Evolutionary conservation across 2,888 invertebrate genomes (phyloP), one percentile per base, ranked within the genome.

Genomic region (Oxyscelio sp.): DNA sequence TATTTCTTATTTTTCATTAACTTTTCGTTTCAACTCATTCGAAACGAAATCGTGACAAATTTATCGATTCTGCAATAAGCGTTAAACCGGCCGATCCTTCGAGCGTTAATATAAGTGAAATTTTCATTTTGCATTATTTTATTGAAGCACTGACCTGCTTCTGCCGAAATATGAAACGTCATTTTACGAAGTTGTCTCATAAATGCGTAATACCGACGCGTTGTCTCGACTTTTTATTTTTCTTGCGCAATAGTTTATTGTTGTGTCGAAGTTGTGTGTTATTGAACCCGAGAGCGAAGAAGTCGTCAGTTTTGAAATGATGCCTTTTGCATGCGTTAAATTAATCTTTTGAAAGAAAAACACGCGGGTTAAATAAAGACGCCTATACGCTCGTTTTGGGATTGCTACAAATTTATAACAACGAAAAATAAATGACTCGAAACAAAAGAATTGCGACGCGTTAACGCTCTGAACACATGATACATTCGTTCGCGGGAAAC

Each of bases 101-200:
- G 58, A 24, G 50, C 40, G 40, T 61, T 61, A 70, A 61, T 61
- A 54, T 45, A 61, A 78, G 78, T 61, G 45, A 78, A 78, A 78
- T 59, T 70, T 78, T 78, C 58, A 52, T 68, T 68, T 8, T 15
- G 52, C 22, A 59, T 77, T 78, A 70, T 78, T 78, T 78, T 70
- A 78, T 61, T 61, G 61, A 61, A 70, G 70, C 34, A 34, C 45
- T 78, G 78, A 70, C 70, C 78, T 70, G 61, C 48, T 80, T 80
- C 54, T 17, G 68, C 27, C 31, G n/a, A 38, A 58, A 66, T 15
- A n/a, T 34, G 31, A 38, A 59, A 61, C 24, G 52, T 68, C 59
- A 70, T 61, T 68, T 45, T 40, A 8, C 43, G 50, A 19, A 68
- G 50, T 66, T 56, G 38, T 21, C 15, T n/a, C 40, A 34, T 52